phyloP scores from a whole-genome alignment of 2,888 invertebrate species.

The Pycnomerus fuliginosus region DNA sequence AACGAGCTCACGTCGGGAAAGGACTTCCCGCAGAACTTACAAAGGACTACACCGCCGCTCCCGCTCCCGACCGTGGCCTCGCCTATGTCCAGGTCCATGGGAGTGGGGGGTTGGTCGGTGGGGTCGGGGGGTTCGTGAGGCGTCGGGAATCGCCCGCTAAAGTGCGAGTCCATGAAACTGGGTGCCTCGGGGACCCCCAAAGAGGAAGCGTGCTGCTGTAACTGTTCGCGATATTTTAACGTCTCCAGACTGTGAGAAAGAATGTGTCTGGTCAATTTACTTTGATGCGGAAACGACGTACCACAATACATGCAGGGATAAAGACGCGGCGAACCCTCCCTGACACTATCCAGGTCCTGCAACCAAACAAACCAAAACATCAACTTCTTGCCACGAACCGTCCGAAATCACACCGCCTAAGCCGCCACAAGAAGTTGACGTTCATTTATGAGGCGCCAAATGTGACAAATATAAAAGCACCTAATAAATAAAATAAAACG shows the following conservation, averaged over 20 bases:
- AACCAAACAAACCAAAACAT: slow-evolving; percentile 81
- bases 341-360: slow-evolving; percentile 63
- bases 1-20: slow-evolving; percentile 88
- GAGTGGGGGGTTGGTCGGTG: slow-evolving; percentile 56
- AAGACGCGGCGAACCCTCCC: slow-evolving; percentile 57
- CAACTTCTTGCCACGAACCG: slow-evolving; percentile 77
- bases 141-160: slow-evolving; percentile 49
- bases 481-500: too few relatives aligned
- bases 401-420: neutral
- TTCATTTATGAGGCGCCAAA: too few relatives aligned
- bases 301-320: slow-evolving; percentile 90
- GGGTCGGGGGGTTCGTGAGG: slow-evolving; percentile 53
- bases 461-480: too few relatives aligned
- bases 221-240: slow-evolving; percentile 80
- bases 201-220: slow-evolving; percentile 56
- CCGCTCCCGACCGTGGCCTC: slow-evolving; percentile 64
- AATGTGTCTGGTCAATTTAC: slow-evolving; percentile 87
- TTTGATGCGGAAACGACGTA: slow-evolving; percentile 84
- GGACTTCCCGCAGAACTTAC: slow-evolving; percentile 91
- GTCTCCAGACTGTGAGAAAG: slow-evolving; percentile 86
- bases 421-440: slow-evolving; percentile 78
- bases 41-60: slow-evolving; percentile 67
- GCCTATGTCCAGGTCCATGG: slow-evolving; percentile 62
- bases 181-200: slow-evolving; percentile 51
- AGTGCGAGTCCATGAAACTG: slow-evolving; percentile 47